Evolutionary conservation across 2,888 invertebrate genomes (phyloP).

Genomic region (Pinctada fucata): DNA sequence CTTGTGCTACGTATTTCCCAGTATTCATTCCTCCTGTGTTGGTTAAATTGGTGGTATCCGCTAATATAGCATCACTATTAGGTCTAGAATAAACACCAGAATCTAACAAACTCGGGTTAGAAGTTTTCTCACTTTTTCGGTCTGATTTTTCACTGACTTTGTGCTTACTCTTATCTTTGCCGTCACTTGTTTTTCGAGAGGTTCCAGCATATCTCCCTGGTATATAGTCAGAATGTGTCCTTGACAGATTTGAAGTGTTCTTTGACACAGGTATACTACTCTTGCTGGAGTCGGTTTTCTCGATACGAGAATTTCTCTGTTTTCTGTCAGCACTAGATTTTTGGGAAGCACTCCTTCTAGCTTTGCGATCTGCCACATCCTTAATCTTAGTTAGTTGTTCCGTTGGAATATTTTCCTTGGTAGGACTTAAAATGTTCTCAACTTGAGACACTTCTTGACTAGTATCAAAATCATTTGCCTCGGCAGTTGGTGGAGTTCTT

Average conservation of each 20-base stretch:
- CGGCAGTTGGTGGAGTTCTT: constrained; percentile 60
- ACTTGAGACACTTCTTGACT: constrained; percentile 59
- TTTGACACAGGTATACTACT: constrained; percentile 57
- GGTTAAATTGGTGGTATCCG: constrained; percentile 31
- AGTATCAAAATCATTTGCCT: constrained; percentile 66
- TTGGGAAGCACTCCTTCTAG: constrained; percentile 42
- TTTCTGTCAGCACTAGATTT: constrained; percentile 37
- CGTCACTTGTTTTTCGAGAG: constrained; percentile 45
- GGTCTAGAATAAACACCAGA: constrained; percentile 65
- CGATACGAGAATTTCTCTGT: constrained; percentile 38
- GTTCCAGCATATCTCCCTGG: constrained; percentile 55
- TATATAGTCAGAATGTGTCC: constrained; percentile 59
- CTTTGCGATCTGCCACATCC: constrained; percentile 50
- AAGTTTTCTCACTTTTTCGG: constrained; percentile 32
- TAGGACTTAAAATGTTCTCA: constrained; percentile 47
- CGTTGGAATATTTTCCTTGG: constrained; percentile 40
- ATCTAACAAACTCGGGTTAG: constrained; percentile 55
- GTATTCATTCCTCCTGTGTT: not conserved
- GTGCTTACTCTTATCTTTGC: constrained; percentile 41
- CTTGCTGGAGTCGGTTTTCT: constrained; percentile 39
- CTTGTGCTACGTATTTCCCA: too few species aligned
- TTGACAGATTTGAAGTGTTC: constrained; percentile 44
- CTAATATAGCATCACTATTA: constrained; percentile 63
- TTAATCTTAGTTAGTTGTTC: constrained; percentile 51
- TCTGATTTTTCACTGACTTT: constrained; percentile 33